These are phyloP conservation scores for Lutraria rhynchaena DNA, from an alignment of 1,140 invertebrate genomes.

Conservation along the genomic window DNA sequence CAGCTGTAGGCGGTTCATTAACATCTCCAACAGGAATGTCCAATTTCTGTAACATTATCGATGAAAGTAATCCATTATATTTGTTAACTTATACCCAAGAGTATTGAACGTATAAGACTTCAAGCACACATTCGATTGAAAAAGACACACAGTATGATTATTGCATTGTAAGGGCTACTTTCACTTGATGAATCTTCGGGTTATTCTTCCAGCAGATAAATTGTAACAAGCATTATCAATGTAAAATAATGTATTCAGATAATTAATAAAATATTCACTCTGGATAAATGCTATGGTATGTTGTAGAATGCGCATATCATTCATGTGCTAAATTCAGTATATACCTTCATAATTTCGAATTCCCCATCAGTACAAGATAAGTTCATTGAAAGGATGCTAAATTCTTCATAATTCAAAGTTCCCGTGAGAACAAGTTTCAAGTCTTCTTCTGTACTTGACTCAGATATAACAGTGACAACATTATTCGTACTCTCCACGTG, in stretches of 20 bases:
- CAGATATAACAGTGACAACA: conserved; percentile 60
- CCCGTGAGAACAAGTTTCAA: conserved; percentile 53
- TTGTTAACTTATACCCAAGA: background rate
- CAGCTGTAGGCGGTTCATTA: conserved; percentile 68
- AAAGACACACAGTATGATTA: background rate
- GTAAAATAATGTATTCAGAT: too few relatives aligned
- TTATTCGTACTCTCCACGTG: conserved; percentile 24
- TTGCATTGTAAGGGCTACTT: too few relatives aligned
- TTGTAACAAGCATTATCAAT: too few relatives aligned
- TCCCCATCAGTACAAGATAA: conserved; percentile 69
- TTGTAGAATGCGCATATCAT: too few relatives aligned
- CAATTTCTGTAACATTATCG: conserved; percentile 52
- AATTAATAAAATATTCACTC: too few relatives aligned
- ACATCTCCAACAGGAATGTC: conserved; percentile 62
- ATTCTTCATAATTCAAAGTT: conserved; percentile 63
- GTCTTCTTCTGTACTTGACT: conserved; percentile 8
- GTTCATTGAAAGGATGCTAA: conserved; percentile 17
- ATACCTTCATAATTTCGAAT: conserved; percentile 64
- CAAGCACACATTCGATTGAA: background rate
- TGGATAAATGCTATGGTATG: too few relatives aligned
- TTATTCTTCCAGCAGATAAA: too few relatives aligned
- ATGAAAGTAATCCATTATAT: too few relatives aligned
- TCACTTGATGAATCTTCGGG: too few relatives aligned
- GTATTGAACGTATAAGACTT: background rate
- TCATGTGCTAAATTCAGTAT: too few relatives aligned